These are phyloP conservation scores for Heliornis fulica DNA, from an alignment of 2,113 vertebrate species.

Conservation along the genomic window DNA sequence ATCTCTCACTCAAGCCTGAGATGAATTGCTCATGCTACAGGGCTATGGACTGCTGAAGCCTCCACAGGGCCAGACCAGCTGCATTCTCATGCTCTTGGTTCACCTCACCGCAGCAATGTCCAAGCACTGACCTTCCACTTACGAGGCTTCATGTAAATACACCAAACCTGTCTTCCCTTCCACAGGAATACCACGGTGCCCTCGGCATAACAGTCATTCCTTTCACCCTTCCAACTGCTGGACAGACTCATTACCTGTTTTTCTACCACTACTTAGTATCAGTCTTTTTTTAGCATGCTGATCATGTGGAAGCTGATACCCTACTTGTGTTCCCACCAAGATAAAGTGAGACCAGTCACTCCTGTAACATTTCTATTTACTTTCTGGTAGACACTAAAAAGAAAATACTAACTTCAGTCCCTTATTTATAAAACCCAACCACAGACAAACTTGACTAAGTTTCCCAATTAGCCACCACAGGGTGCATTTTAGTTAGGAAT, in stretches of 20 bases:
- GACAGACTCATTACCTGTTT: not conserved
- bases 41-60: rapidly evolving
- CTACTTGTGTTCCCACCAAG: not conserved
- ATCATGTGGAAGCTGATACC: rapidly evolving
- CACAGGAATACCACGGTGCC: not conserved
- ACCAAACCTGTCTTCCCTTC: not conserved
- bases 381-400: not conserved
- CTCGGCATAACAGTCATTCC: not conserved
- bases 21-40: rapidly evolving
- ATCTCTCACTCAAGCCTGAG: rapidly evolving
- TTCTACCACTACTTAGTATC: not conserved
- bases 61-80: not conserved
- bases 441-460: not conserved
- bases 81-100: rapidly evolving
- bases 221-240: not conserved
- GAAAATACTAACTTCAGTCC: not conserved
- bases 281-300: not conserved
- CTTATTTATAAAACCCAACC: not conserved
- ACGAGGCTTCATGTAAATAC: rapidly evolving
- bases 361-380: not conserved
- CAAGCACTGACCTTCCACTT: not conserved
- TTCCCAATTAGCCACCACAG: not conserved
- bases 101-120: rapidly evolving
- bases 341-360: not conserved
- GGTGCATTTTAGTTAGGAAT: not conserved